Base-by-base conservation (phyloP, 2,888 invertebrate species). In the Agriopis marginaria region DNA sequence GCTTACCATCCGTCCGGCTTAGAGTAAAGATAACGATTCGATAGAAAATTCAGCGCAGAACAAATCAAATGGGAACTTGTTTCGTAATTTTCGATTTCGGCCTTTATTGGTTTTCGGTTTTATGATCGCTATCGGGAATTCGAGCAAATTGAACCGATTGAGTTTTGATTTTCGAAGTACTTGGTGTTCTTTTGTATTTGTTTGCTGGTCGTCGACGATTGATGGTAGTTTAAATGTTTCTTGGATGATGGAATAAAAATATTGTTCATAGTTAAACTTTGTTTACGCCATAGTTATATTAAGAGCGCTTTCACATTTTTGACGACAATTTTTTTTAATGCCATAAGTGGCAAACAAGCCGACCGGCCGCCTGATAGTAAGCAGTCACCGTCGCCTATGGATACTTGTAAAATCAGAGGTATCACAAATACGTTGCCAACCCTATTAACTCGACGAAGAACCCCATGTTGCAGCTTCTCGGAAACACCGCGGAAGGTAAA, bases 31-130 rank as follows among this genome's bases (percentile, higher is more conserved):
- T 84, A 84, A 84, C 85, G 75, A 79, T 79, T 79, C 75, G 82
- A 85, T 87, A 87, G 83, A 82, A 32, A 86, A 87, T 86, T 83
- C 80, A 73, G 65, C 59, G 45, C 59, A 49, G 75, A 71, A 75
- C 78, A 85, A 91, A 89, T 88, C 86, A 84, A 90, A 89, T 87
- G 80, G 78, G 72, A 81, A 78, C 77, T 79, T 79, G 85, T 91
- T 92, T 88, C 87, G 82, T 83, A 91, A 93, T 84, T 86, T 86
- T 86, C 86, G 81, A 85, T 89, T 89, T 81, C 72, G 73, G 71
- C 63, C 81, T 85, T 90, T 91, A 90, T 91, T 86, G 84, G 78
- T 86, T 88, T 88, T 84, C 74, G 72, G 75, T 88, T 89, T 89
- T 89, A 89, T 85, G 84, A 81, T 76, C 81, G 72, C 75, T 79